Evolutionary conservation across 2,888 invertebrate genomes (phyloP).

Genomic region (Drosophila austrosaltans): DNA sequence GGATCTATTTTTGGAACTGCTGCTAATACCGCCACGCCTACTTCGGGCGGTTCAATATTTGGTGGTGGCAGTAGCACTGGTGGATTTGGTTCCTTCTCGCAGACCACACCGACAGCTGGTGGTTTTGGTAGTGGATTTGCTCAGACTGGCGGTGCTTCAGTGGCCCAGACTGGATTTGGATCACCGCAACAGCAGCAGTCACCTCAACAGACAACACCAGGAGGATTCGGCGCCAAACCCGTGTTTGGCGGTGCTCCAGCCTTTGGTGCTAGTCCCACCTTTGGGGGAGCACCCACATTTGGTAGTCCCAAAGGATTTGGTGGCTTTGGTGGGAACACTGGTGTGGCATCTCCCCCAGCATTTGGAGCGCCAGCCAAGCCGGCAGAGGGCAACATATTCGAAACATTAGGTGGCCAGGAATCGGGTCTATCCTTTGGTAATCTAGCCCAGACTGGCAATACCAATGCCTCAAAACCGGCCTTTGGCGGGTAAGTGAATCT

Average conservation of each 20-base stretch:
- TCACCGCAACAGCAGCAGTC: constrained; percentile 71
- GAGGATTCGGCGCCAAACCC: constrained; percentile 81
- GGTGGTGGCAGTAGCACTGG: constrained; percentile 52
- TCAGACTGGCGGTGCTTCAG: constrained; percentile 72
- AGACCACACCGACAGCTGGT: constrained; percentile 47
- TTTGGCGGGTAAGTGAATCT: constrained; percentile 80
- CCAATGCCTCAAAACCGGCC: constrained; percentile 78
- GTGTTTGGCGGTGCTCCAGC: constrained; percentile 82
- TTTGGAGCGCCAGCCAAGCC: constrained; percentile 61
- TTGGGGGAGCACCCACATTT: constrained; percentile 81
- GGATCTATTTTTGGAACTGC: constrained; percentile 62
- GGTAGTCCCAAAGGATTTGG: constrained; percentile 81
- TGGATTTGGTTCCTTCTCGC: constrained; percentile 73
- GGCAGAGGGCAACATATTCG: constrained; percentile 81
- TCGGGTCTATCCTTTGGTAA: constrained; percentile 82
- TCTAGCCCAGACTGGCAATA: constrained; percentile 80
- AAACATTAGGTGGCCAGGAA: constrained; percentile 81
- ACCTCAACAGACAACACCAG: constrained; percentile 57
- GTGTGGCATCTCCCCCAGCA: constrained; percentile 50
- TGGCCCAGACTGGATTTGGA: constrained; percentile 80
- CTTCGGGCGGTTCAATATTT: constrained; percentile 70
- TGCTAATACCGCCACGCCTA: constrained; percentile 26
- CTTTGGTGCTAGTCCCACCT: constrained; percentile 81
- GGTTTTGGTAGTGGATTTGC: constrained; percentile 70
- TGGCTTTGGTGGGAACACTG: constrained; percentile 66